Evolutionary conservation across 2,797 vertebrate species (phyloP).

Genomic region (Rhadinocentrus ornatus): DNA sequence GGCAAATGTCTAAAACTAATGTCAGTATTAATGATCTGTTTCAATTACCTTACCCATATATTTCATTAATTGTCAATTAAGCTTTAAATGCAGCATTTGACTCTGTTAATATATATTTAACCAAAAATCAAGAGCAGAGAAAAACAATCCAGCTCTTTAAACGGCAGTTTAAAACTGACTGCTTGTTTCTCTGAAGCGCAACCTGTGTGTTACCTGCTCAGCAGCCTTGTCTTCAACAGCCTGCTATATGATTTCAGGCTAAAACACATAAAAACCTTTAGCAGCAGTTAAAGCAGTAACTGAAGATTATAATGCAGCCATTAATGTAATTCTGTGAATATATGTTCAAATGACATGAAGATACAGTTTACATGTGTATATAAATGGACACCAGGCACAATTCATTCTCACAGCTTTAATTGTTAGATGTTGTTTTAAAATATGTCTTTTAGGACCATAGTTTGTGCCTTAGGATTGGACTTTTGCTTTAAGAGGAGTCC

Average conservation of each 20-base stretch:
- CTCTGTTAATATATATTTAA: neutral
- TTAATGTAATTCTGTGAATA: neutral
- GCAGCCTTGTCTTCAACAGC: neutral
- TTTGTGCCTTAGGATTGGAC: conserved; percentile 22
- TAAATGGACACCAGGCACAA: neutral
- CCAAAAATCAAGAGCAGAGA: neutral
- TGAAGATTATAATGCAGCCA: neutral
- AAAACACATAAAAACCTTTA: neutral
- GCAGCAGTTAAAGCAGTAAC: neutral
- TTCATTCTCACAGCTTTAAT: conserved; percentile 1
- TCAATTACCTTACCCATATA: conserved; percentile 12
- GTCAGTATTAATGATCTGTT: conserved; percentile 18
- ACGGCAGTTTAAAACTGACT: neutral
- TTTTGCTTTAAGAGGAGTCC: conserved; percentile 60
- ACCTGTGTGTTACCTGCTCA: neutral
- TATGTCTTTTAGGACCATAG: neutral
- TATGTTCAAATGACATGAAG: neutral
- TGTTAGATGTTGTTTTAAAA: conserved; percentile 8
- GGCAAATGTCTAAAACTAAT: conserved; percentile 18
- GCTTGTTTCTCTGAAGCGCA: neutral
- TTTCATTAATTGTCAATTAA: conserved; percentile 19
- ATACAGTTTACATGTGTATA: conserved; percentile 6
- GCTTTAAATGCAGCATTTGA: neutral
- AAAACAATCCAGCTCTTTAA: neutral
- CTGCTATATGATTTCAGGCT: neutral